These are phyloP conservation scores for Apamea sordens DNA, from an alignment of 2,888 invertebrate genomes.

Conservation along the genomic window DNA sequence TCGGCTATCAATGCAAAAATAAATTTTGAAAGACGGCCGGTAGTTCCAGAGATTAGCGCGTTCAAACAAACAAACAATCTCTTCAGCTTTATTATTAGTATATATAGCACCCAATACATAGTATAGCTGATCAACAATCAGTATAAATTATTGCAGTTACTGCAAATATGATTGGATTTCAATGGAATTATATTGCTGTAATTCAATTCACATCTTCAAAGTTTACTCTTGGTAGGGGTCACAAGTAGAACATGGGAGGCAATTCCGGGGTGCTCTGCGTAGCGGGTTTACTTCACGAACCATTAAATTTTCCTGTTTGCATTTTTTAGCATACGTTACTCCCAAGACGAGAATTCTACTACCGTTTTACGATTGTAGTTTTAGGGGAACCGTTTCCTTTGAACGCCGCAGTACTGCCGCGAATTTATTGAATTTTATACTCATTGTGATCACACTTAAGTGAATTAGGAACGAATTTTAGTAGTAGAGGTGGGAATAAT, in stretches of 20 bases:
- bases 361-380: slow-evolving; percentile 87
- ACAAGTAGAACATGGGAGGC: slow-evolving; percentile 79
- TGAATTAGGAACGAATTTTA: slow-evolving; percentile 69
- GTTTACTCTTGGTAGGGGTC: slow-evolving; percentile 72
- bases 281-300: slow-evolving; percentile 88
- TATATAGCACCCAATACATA: no score
- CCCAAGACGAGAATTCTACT: slow-evolving; percentile 78
- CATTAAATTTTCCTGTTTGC: slow-evolving; percentile 90
- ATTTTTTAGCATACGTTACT: slow-evolving; percentile 90
- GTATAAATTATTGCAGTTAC: no score
- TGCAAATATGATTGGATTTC: no score
- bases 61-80: no score
- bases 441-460: slow-evolving; percentile 69
- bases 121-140: no score
- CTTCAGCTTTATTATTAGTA: no score
- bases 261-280: slow-evolving; percentile 83
- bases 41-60: no score
- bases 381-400: slow-evolving; percentile 77
- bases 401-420: slow-evolving; percentile 65
- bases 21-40: no score
- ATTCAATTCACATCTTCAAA: slow-evolving; percentile 44
- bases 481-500: slow-evolving; percentile 60
- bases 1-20: no score
- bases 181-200: no score
- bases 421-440: slow-evolving; percentile 76